phyloP scores from a whole-genome alignment of 2,113 vertebrate genomes.

The Rhinoptilus africanus region DNA sequence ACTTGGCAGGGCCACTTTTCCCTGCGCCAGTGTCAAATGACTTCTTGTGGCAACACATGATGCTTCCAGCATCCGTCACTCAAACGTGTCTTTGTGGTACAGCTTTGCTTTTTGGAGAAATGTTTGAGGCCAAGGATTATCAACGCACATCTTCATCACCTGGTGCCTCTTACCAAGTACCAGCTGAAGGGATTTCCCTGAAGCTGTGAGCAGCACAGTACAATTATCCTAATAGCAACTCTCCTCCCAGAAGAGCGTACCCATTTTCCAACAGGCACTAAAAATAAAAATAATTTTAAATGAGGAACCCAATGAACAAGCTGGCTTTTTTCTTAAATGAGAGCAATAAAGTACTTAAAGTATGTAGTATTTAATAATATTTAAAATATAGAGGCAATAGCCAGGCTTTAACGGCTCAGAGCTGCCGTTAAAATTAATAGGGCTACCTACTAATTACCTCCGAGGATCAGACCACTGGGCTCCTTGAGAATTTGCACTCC shows the following conservation, averaged over 20 bases:
- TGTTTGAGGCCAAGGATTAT: neutral
- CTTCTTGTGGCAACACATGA: neutral
- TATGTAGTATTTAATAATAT: slow-evolving; percentile 47
- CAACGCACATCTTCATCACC: neutral
- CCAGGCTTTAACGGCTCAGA: slow-evolving; percentile 33
- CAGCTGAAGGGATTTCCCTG: neutral
- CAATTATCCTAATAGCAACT: slow-evolving; percentile 13
- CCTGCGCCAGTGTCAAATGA: neutral
- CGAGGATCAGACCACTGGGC: slow-evolving; percentile 17
- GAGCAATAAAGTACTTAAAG: slow-evolving; percentile 9
- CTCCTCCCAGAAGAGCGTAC: neutral
- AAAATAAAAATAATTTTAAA: slow-evolving; percentile 12
- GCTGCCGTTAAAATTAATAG: slow-evolving; percentile 60
- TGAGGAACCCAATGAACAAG: neutral
- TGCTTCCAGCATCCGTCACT: neutral
- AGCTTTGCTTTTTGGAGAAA: neutral
- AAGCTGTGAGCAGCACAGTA: neutral
- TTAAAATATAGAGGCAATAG: slow-evolving; percentile 45
- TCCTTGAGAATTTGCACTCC: slow-evolving; percentile 41
- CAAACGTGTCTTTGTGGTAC: neutral
- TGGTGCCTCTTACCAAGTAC: neutral
- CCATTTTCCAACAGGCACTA: neutral
- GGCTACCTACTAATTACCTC: slow-evolving; percentile 56
- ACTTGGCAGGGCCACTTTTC: neutral
- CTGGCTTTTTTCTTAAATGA: slow-evolving; percentile 4